Percentiles rank a stretch among this genome's conserved stretches.
These are phyloP conservation scores for Calyptomena viridis DNA, from an alignment of 2,113 vertebrate genomes.

Conservation along the genomic window DNA sequence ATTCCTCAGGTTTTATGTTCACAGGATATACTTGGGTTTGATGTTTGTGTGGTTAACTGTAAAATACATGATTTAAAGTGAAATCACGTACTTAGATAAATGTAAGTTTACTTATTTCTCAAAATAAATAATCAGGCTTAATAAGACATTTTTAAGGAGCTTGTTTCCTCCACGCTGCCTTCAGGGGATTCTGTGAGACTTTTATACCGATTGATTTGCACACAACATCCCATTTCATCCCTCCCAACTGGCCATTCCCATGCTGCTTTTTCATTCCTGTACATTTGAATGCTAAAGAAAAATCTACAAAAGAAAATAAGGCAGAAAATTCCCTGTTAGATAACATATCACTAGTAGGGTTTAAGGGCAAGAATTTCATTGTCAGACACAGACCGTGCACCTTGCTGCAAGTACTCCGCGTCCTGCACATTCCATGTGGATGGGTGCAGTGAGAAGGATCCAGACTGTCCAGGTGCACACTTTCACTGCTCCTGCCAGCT, in stretches of 20 bases:
- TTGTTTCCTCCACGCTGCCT: background rate
- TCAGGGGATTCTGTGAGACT: background rate
- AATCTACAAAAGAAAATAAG: background rate
- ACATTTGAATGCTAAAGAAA: background rate
- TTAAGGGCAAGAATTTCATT: background rate
- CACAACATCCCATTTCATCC: background rate
- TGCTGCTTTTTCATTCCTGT: background rate
- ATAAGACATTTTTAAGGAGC: background rate
- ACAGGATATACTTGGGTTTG: background rate
- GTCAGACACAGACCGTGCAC: background rate
- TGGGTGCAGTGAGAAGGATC: background rate
- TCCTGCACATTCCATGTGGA: fast-evolving
- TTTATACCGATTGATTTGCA: background rate
- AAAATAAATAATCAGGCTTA: background rate
- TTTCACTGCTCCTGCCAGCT: background rate
- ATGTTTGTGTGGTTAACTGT: background rate
- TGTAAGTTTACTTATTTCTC: background rate
- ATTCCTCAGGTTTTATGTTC: background rate
- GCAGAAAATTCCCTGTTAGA: background rate
- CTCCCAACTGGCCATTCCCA: background rate
- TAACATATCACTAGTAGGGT: fast-evolving
- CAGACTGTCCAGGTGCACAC: fast-evolving
- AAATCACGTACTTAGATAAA: background rate
- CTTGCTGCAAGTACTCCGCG: fast-evolving
- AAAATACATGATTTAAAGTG: background rate